phyloP scores from a whole-genome alignment of 2,888 invertebrate genomes.

The Cosmopolites sordidus region DNA sequence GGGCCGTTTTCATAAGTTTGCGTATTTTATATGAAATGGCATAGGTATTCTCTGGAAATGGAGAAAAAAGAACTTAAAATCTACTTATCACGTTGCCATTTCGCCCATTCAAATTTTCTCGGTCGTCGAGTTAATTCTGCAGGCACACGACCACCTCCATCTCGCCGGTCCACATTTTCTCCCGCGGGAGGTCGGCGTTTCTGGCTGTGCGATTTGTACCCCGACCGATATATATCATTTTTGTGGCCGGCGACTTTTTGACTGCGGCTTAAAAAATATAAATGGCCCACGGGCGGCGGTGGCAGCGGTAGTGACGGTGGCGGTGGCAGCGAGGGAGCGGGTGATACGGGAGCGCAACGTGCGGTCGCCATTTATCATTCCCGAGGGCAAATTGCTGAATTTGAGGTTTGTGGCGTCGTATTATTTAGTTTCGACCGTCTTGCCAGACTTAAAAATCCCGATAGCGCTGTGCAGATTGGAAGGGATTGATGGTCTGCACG shows the following conservation, averaged over 20 bases:
- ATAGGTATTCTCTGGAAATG: too few species aligned
- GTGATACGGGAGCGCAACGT: conserved; percentile 37
- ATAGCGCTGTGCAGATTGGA: background rate
- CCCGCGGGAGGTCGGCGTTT: too few species aligned
- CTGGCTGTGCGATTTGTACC: background rate
- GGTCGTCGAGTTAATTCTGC: too few species aligned
- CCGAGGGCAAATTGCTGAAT: conserved; percentile 48
- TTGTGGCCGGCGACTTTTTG: conserved; percentile 1
- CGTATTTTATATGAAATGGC: too few species aligned
- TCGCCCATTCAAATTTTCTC: too few species aligned
- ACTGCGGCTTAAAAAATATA: conserved; percentile 4
- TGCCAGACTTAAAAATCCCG: too few species aligned
- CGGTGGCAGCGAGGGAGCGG: conserved; percentile 11
- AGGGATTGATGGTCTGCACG: background rate
- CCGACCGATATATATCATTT: conserved; percentile 1
- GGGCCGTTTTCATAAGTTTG: too few species aligned
- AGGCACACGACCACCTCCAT: too few species aligned
- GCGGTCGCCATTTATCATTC: conserved; percentile 49
- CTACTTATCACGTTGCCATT: too few species aligned
- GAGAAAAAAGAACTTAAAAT: too few species aligned
- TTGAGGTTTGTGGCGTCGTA: conserved; percentile 46
- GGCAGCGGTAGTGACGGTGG: conserved; percentile 26
- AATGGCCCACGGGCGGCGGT: conserved; percentile 19
- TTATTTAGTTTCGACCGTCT: conserved; percentile 39
- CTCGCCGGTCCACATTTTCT: too few species aligned